Evolutionary conservation across 2,888 invertebrate genomes (phyloP), one percentile per base, ranked within the genome.

Genomic region (Synergus gifuensis): DNA sequence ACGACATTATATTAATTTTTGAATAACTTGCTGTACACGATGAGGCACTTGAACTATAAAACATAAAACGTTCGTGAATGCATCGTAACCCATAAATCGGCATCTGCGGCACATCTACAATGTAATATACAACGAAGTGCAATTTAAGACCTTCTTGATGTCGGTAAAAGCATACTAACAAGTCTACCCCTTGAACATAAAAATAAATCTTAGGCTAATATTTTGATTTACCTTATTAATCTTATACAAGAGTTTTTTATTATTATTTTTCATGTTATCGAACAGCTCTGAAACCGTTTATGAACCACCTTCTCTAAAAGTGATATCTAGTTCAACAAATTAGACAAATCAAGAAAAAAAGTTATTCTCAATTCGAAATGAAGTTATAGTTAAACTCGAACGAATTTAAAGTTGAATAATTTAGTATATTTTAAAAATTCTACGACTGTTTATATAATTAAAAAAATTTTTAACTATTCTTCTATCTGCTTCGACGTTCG

Each of bases 41-140:
- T 18, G 22, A 46, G 44, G 44, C 22, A 67, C 67, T 46, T 67
- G 44, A 67, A 46, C 42, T 46, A 14, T 67, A 22, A 44, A 67
- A 44, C 67, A 46, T 67, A 67, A 67, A 67, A 46, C 44, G 44
- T 9, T n/a, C 67, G 14, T 22, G 67, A 67, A 67, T 44, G 42
- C 22, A 40, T 44, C 12, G 46, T 67, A 44, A 46, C 14, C 67
- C 12, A 67, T 67, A 67, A 67, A 67, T 46, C 44, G 44, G 18
- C 44, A 67, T 46, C 22, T 67, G 67, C 46, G 18, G 22, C 18
- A 42, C 22, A 44, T 67, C 5, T 22, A 42, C 18, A 14, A 67
- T 44, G 22, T 67, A 67, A 46, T 67, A 44, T 46, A 46, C 12
- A 46, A 67, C 18, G 44, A 67, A 22, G 67, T 67, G 14, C 22